These are phyloP conservation scores for Stenotaenia linearis DNA, from an alignment of 2,888 invertebrate species.

Conservation along the genomic window DNA sequence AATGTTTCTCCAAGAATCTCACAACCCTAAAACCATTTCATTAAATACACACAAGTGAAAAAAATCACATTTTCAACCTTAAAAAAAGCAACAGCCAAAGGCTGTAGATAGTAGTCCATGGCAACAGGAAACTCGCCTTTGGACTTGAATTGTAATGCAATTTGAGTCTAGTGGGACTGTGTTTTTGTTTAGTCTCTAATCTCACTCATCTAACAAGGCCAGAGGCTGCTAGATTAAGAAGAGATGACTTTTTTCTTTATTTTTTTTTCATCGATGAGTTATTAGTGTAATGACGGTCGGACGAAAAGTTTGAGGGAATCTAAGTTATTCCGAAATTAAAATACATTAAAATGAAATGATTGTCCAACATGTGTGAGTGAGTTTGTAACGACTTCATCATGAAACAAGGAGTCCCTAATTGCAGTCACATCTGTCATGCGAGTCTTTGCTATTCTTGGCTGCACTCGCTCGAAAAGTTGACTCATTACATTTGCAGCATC, in stretches of 20 bases:
- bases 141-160: conserved; percentile 5
- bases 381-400: conserved; percentile 18
- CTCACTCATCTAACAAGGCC: not conserved
- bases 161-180: not conserved
- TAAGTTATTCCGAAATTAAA: conserved; percentile 7
- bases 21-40: too few species aligned
- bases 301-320: not conserved
- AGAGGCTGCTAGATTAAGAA: not conserved
- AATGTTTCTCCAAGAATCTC: too few species aligned
- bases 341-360: conserved; percentile 26
- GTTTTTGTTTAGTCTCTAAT: conserved; percentile 15
- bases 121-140: not conserved
- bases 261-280: not conserved
- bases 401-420: conserved; percentile 23
- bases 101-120: not conserved
- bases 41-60: too few species aligned
- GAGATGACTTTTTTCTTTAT: not conserved
- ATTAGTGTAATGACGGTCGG: not conserved
- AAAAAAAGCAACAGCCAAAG: not conserved
- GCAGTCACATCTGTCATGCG: conserved; percentile 14
- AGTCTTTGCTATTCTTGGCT: conserved; percentile 13
- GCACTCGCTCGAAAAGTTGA: not conserved
- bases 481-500: conserved; percentile 10
- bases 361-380: conserved; percentile 24
- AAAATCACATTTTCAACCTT: not conserved